phyloP scores from a whole-genome alignment of 1,140 invertebrate genomes.

The Sitodiplosis mosellana region DNA sequence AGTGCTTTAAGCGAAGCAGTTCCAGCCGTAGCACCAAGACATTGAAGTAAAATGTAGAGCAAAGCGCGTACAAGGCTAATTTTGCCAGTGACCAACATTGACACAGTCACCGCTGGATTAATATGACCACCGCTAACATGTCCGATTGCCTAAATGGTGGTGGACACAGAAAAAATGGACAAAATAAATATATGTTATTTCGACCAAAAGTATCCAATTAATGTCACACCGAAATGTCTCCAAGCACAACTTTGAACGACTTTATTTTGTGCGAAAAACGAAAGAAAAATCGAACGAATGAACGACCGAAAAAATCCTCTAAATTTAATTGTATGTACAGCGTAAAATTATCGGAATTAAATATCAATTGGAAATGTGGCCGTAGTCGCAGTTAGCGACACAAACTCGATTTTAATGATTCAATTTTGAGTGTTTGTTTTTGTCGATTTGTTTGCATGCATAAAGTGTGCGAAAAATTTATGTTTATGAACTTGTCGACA shows the following conservation, averaged over 20 bases:
- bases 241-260: background rate
- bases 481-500: no score
- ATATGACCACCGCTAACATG: constrained; percentile 82
- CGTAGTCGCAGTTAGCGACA: background rate
- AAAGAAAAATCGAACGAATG: no score
- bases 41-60: constrained; percentile 69
- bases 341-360: background rate
- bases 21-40: constrained; percentile 66
- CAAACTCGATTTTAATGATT: background rate
- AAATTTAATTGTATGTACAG: background rate
- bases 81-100: constrained; percentile 57
- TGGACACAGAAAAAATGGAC: background rate
- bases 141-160: constrained; percentile 46
- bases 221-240: background rate
- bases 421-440: no score
- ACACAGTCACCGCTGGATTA: constrained; percentile 77
- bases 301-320: no score
- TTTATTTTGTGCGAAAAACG: no score
- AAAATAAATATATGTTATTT: background rate
- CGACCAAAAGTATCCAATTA: background rate
- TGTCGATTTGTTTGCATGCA: no score
- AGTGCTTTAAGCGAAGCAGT: constrained; percentile 45
- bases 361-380: no score
- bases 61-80: constrained; percentile 54
- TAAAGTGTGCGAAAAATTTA: no score